Conservation (phyloP, 2,113 vertebrate genomes). For the Picathartes gymnocephalus region DNA sequence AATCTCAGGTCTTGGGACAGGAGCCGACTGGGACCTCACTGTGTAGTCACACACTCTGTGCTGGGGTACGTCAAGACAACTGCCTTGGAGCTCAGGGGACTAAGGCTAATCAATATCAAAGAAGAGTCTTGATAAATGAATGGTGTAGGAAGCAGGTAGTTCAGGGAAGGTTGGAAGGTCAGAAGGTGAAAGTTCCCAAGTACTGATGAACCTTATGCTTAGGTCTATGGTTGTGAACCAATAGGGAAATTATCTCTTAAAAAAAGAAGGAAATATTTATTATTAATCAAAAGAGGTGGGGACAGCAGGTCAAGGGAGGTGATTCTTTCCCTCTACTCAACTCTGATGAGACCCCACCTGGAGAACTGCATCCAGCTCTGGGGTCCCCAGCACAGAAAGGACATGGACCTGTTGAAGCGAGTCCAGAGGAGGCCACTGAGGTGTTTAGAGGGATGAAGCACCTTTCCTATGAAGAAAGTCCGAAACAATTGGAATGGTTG, state of each 20-base stretch:
- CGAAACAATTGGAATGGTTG: not conserved
- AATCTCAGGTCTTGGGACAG: not conserved
- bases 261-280: not conserved
- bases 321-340: not conserved
- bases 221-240: not conserved
- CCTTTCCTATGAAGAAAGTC: not conserved
- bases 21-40: not conserved
- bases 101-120: not conserved
- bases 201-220: not conserved
- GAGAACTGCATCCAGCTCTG: not conserved
- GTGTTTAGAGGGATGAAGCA: not conserved
- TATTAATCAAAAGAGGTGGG: not conserved
- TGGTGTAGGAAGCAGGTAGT: not conserved
- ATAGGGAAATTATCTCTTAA: not conserved
- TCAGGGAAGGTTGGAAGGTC: not conserved
- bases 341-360: not conserved
- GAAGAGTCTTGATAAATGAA: not conserved
- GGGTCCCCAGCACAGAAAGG: not conserved
- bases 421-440: not conserved
- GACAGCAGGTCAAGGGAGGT: not conserved
- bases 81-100: not conserved
- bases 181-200: not conserved
- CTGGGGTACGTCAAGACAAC: not conserved
- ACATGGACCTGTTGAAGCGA: not conserved
- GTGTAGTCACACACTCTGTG: not conserved